Percentiles rank a stretch among this genome's conserved stretches.
Conservation (phyloP, 2,888 invertebrate genomes). For the Ectemnius lituratus region DNA sequence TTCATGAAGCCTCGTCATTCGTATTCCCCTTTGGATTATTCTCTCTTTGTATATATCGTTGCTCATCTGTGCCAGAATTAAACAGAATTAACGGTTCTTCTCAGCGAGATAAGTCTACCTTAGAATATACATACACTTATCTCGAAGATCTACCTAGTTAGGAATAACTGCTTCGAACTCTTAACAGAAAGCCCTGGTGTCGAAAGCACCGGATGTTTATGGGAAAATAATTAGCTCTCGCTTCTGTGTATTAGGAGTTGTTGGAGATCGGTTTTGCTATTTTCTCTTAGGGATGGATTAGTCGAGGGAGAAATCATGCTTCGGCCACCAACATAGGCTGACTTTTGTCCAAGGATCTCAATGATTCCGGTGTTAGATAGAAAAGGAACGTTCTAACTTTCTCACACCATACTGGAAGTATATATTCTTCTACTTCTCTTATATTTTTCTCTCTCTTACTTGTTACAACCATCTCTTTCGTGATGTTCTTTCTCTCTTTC, state of each 20-base stretch:
- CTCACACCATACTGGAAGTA: constrained; percentile 44
- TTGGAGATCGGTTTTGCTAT: constrained; percentile 40
- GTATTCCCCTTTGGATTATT: background rate
- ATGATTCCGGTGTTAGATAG: constrained; percentile 32
- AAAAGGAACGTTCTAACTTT: constrained; percentile 47
- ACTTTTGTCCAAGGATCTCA: constrained; percentile 52
- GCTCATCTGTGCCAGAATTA: constrained; percentile 24
- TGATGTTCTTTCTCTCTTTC: constrained; percentile 6
- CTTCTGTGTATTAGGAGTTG: too few species aligned
- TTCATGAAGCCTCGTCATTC: background rate
- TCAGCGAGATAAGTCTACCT: background rate
- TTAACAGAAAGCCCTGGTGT: too few species aligned
- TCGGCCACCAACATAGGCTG: constrained; percentile 24
- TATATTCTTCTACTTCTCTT: background rate
- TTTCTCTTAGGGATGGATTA: constrained; percentile 49
- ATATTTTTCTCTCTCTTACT: constrained; percentile 26
- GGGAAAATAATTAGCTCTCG: too few species aligned
- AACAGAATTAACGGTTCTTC: constrained; percentile 35
- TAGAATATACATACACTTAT: background rate
- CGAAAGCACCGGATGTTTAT: too few species aligned
- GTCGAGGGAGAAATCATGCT: constrained; percentile 52
- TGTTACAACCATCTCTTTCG: constrained; percentile 8
- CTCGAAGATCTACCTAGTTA: background rate
- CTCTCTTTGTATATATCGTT: background rate
- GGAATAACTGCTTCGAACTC: too few species aligned